phyloP scores from a whole-genome alignment of 2,888 invertebrate species.

The Lissocephala sabroskyi region DNA sequence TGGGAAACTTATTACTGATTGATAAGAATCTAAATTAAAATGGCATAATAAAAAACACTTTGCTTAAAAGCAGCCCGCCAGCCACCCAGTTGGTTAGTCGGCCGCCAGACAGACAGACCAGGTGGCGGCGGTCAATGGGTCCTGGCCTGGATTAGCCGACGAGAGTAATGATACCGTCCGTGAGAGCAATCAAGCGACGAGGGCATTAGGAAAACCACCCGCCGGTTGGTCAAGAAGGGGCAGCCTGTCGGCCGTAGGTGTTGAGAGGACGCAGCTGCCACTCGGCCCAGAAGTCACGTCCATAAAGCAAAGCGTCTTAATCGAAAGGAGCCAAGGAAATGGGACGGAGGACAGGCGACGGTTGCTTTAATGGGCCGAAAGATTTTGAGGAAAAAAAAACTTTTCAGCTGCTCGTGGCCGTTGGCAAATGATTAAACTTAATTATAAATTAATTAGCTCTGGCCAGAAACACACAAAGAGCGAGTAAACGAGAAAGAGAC shows the following conservation, averaged over 20 bases:
- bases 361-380: not conserved
- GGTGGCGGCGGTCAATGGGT: not conserved
- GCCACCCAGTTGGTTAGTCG: too few species aligned
- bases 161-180: slow-evolving; percentile 22
- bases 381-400: not conserved
- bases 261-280: slow-evolving; percentile 14
- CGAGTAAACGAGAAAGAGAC: too few species aligned
- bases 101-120: too few species aligned
- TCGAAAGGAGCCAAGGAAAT: too few species aligned
- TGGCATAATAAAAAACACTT: slow-evolving; percentile 58
- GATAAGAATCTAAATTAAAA: slow-evolving; percentile 63
- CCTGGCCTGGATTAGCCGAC: slow-evolving; percentile 11
- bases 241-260: slow-evolving; percentile 9
- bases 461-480: too few species aligned
- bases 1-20: slow-evolving; percentile 54
- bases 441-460: slow-evolving; percentile 61
- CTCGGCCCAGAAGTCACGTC: slow-evolving; percentile 36
- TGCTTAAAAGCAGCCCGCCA: slow-evolving; percentile 4
- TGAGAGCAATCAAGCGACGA: not conserved
- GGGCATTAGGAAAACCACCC: not conserved
- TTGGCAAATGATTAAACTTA: slow-evolving; percentile 50
- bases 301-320: slow-evolving; percentile 35
- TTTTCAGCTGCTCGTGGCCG: slow-evolving; percentile 1
- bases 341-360: too few species aligned
- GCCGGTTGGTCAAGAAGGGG: not conserved